A percentile compares a stretch with the other conserved stretches of the same genome.
These are phyloP conservation scores for Malurus melanocephalus DNA, from an alignment of 2,113 vertebrate genomes.

Conservation along the genomic window DNA sequence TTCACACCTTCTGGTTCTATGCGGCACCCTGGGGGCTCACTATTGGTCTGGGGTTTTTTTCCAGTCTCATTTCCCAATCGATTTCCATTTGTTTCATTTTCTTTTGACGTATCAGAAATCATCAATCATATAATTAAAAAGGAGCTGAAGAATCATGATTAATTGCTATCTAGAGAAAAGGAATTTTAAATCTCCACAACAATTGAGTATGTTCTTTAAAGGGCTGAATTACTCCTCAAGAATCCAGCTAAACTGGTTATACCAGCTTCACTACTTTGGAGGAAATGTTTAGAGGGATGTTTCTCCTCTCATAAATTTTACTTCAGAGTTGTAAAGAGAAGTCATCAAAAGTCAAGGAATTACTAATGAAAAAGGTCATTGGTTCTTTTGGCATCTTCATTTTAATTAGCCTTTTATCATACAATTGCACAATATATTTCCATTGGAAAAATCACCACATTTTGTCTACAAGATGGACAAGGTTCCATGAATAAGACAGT, in stretches of 20 bases:
- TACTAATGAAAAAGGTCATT: neutral
- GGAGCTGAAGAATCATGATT: slow-evolving; percentile 36
- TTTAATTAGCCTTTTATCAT: neutral
- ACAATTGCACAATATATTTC: neutral
- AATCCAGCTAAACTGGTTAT: neutral
- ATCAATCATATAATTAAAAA: slow-evolving; percentile 51
- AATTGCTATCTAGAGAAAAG: slow-evolving; percentile 39
- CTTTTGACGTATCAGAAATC: slow-evolving; percentile 40
- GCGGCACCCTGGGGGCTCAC: neutral
- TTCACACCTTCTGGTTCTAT: neutral
- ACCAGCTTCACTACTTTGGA: neutral
- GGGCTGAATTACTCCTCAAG: neutral
- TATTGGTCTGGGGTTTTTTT: fast-evolving
- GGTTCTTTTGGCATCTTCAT: neutral
- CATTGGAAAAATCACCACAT: neutral
- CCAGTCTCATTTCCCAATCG: neutral
- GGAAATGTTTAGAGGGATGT: neutral
- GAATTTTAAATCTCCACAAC: slow-evolving; percentile 26
- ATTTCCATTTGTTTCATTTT: slow-evolving; percentile 47
- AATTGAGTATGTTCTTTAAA: neutral
- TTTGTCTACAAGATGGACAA: neutral
- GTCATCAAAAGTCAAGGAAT: neutral
- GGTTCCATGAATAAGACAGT: neutral
- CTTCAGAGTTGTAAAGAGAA: neutral
- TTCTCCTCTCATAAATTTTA: neutral